Evolutionary conservation across 2,113 vertebrate species (phyloP).

Genomic region (Corythornis madagascariensis): DNA sequence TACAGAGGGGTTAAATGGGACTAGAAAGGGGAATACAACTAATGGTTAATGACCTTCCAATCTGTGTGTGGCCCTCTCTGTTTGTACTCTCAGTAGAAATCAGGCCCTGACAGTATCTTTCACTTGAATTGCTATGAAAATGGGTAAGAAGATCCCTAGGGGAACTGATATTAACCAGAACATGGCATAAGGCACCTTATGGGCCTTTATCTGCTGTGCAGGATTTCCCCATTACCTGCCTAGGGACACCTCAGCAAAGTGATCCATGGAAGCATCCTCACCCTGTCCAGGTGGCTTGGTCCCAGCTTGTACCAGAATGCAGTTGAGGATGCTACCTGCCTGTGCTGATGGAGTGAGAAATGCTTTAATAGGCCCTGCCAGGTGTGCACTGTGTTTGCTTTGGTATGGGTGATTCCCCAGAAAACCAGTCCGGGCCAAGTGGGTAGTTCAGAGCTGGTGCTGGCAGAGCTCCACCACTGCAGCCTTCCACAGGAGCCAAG

Average conservation of each 20-base stretch:
- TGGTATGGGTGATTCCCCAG: slow-evolving; percentile 17
- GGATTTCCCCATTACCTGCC: neutral
- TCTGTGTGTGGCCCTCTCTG: neutral
- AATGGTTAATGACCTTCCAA: neutral
- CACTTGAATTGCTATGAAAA: neutral
- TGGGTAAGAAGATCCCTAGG: neutral
- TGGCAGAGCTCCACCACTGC: neutral
- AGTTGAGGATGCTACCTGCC: rapidly evolving
- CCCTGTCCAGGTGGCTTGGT: neutral
- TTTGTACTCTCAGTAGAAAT: neutral
- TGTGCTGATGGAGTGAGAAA: neutral
- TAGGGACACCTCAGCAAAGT: rapidly evolving
- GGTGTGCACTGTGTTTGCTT: neutral
- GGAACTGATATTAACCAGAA: neutral
- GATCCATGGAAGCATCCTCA: neutral
- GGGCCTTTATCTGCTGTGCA: neutral
- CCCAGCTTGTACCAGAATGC: rapidly evolving
- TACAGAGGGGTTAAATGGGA: neutral
- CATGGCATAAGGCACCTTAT: neutral
- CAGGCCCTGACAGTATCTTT: neutral
- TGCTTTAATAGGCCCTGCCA: neutral
- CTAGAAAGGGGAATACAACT: neutral
- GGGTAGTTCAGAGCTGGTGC: rapidly evolving
- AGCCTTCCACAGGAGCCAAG: neutral
- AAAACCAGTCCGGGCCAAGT: neutral